Evolutionary conservation across 1,140 invertebrate species (phyloP).

Genomic region (Cotesia vestalis): DNA sequence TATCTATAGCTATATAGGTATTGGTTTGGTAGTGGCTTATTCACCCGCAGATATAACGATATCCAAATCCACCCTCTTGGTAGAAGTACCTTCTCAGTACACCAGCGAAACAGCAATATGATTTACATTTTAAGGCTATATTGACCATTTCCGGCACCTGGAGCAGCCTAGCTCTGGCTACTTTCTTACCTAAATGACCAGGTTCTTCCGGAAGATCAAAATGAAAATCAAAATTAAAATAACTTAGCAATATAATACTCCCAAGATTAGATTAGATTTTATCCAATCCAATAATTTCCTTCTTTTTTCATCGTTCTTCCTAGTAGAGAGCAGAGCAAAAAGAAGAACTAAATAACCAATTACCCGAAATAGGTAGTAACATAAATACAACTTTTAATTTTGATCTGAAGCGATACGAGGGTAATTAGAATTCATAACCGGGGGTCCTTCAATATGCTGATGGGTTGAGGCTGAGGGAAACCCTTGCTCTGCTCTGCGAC

Average conservation of each 20-base stretch:
- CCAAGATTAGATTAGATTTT: neutral
- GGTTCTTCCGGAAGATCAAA: conserved; percentile 21
- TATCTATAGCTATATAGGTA: no score
- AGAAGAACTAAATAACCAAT: neutral
- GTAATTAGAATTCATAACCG: conserved; percentile 27
- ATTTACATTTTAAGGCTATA: conserved; percentile 67
- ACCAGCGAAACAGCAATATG: conserved; percentile 59
- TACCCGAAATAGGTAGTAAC: no score
- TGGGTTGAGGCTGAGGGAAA: conserved; percentile 6
- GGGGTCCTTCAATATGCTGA: neutral
- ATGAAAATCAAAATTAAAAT: conserved; percentile 7
- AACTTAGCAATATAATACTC: neutral
- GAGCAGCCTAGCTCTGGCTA: conserved; percentile 48
- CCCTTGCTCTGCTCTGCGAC: no score
- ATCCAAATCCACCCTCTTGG: conserved; percentile 19
- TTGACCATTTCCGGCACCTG: conserved; percentile 66
- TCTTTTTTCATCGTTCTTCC: no score
- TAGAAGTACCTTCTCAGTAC: conserved; percentile 13
- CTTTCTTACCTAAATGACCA: conserved; percentile 23
- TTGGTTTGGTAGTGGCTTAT: neutral
- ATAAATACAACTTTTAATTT: neutral
- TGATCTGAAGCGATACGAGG: neutral
- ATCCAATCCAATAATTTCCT: conserved; percentile 2
- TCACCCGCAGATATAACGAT: neutral
- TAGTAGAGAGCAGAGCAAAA: no score